Evolutionary conservation across 2,113 vertebrate species (phyloP), one percentile per base, ranked within the genome.

Genomic region (Crypturellus undulatus): DNA sequence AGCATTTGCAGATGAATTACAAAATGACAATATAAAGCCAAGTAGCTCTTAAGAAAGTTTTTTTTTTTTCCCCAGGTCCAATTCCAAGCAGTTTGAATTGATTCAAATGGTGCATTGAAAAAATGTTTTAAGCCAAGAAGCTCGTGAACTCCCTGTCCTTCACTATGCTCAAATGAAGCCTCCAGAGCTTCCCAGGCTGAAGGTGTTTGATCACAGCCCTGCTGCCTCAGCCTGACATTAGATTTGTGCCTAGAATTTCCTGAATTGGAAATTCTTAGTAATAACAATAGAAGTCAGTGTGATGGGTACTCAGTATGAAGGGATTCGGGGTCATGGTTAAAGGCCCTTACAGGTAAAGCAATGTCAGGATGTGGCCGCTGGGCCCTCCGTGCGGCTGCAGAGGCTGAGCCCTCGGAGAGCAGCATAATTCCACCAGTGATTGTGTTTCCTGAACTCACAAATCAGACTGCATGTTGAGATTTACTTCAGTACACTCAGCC

Each of bases 371-470:
- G 2, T 20, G 40, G 28, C 30, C 79, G 12, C 65, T 45, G 7
- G 1, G 78, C 12, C 22, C 49, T 42, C 52, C 36, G 40, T 81
- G 47, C 14, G 47, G 47, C 10, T 87, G 49, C 26, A 91, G 70
- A 93, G 16, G 30, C 21, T 62, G 68, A 62, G 42, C 21, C 18
- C 15, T 21, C 45, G 42, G 42, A 82, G 34, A 9, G 9, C 22
- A 79, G 14, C n/a, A 18, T 89, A 86, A 88, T 79, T 81, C 40
- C 56, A 79, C 19, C 43, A 70, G 30, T 32, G 36, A 42, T 45
- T 92, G 40, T 79, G 36, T 87, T 92, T 90, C 40, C 60, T 81
- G 34, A 86, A 51, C 25, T 92, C 65, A 25, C 49, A 26, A 84
- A n/a, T 69, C 63, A 73, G 81, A 4, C 28, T 87, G n/a, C 40